Base-by-base conservation (phyloP, 2,113 vertebrate genomes). In the Anarrhichthys ocellatus region DNA sequence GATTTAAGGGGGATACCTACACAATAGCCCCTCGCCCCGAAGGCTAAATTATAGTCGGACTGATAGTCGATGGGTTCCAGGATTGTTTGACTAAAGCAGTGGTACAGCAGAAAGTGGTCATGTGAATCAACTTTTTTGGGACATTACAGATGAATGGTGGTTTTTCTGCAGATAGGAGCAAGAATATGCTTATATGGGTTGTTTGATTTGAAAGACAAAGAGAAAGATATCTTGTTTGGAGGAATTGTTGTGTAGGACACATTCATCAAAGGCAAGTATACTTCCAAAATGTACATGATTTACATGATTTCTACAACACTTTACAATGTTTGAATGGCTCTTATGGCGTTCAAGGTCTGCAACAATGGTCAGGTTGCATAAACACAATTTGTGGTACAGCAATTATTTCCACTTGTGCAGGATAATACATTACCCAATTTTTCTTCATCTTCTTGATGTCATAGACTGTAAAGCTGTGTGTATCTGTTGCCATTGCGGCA, bases 401-500 rank as follows among this genome's bases (percentile, higher is more conserved):
- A 34, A 40, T 67, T 1, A 36, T 50, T 70, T 70, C 11, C 8
- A 18, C 20, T 50, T 56, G 20, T 22, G 14, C 5, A 58, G 34
- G 32, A 66, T 62, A 56, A 52, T 29, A 40, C 27, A 44, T 2
- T 11, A 7, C 15, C 8, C 24, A 76, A 24, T 11, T 4, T 50
- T 62, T 73, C 38, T 46, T 18, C 14, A 2, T 36, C 59, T 40
- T 63, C 1, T 27, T 27, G 48, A 73, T 69, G 17, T 48, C 9
- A 61, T 6, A 67, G 4, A 69, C 36, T 34, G 34, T 44, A 29
- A 56, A 73, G 54, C 46, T 44, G 58, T 62, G 1, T 67, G 27
- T 42, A 15, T 27, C 63, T 66, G 71, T 62, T 80, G 56, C 65
- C 72, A 46, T 44, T 56, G 73, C 81, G 2, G 69, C 65, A 70